These are phyloP conservation scores for Sciaenops ocellatus DNA, from an alignment of 2,797 vertebrate species.

Conservation along the genomic window DNA sequence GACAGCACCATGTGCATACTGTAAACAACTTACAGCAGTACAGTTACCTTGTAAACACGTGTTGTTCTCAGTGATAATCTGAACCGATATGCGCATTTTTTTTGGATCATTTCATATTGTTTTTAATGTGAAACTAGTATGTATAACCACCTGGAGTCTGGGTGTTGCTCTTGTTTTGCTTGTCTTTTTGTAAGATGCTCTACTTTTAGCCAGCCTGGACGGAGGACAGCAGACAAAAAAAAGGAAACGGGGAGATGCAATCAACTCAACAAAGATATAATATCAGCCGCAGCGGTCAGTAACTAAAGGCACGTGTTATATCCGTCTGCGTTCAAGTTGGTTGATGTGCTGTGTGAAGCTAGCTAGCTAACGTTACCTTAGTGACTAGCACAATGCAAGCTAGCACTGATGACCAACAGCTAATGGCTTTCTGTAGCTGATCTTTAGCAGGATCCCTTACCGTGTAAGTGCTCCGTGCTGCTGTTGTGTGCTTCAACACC, in stretches of 20 bases:
- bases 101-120: not conserved
- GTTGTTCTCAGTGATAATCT: not conserved
- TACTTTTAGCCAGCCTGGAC: not conserved
- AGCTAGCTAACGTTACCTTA: slow-evolving; percentile 14
- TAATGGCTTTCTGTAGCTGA: slow-evolving; percentile 42
- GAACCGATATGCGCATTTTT: not conserved
- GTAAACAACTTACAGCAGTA: not conserved
- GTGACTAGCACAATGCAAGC: slow-evolving; percentile 56
- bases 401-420: slow-evolving; percentile 37
- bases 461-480: slow-evolving; percentile 43
- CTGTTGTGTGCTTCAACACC: not conserved
- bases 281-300: not conserved
- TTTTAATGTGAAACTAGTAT: not conserved
- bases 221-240: not conserved
- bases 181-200: not conserved
- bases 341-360: not conserved
- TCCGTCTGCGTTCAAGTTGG: not conserved
- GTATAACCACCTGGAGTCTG: not conserved
- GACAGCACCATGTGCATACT: not conserved
- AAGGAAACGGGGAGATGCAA: no score
- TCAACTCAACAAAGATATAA: not conserved
- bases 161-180: not conserved
- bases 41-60: not conserved
- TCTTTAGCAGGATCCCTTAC: slow-evolving; percentile 52
- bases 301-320: slow-evolving; percentile 32